These are phyloP conservation scores for Propithecus deckenii DNA, from an alignment of 2,797 vertebrate genomes.

Conservation along the genomic window DNA sequence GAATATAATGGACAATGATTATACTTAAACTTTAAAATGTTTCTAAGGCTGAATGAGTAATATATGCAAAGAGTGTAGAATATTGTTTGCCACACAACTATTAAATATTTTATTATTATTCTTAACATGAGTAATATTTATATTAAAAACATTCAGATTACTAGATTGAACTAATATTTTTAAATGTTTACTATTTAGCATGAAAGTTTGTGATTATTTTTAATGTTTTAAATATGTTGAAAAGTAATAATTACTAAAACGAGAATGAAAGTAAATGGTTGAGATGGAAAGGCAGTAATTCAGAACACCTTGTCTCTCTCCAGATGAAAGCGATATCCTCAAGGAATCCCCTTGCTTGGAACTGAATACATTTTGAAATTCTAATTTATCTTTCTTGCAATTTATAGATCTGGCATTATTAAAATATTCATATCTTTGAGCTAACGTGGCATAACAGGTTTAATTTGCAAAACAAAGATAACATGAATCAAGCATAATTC, in stretches of 20 bases:
- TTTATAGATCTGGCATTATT: background rate
- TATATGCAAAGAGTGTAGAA: background rate
- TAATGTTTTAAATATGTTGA: background rate
- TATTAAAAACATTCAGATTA: background rate
- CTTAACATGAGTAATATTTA: background rate
- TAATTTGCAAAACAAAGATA: conserved; percentile 1
- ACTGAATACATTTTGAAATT: background rate
- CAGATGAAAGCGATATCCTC: background rate
- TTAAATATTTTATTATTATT: background rate
- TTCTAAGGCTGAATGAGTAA: background rate
- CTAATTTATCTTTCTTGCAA: background rate
- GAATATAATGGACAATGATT: background rate
- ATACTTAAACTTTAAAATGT: background rate
- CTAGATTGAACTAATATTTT: background rate
- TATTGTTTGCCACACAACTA: background rate
- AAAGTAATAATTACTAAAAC: background rate
- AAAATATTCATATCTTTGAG: background rate
- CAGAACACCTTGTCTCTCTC: background rate
- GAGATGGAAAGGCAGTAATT: background rate
- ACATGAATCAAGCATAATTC: background rate
- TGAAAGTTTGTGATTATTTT: background rate
- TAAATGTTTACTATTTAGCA: background rate
- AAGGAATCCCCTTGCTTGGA: background rate
- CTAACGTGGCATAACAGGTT: background rate
- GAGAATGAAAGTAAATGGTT: background rate